These are phyloP conservation scores for Eumaeus atala DNA, from an alignment of 1,140 invertebrate species.

Conservation along the genomic window DNA sequence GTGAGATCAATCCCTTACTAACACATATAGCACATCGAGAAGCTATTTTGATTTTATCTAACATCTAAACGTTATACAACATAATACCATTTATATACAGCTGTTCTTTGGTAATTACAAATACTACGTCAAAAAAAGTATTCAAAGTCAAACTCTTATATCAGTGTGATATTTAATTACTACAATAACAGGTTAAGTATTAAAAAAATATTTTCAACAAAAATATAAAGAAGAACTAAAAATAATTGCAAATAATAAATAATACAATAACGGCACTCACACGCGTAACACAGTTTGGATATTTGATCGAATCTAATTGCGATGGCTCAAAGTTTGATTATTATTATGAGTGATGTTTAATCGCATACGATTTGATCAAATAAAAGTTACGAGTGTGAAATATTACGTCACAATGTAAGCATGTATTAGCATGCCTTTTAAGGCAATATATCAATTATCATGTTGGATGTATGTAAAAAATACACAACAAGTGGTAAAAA, in stretches of 20 bases:
- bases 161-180: constrained; percentile 49
- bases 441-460: constrained; percentile 52
- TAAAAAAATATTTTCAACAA: constrained; percentile 20
- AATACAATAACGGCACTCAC: constrained; percentile 16
- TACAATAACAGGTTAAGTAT: constrained; percentile 42
- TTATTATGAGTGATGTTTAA: constrained; percentile 23
- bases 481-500: constrained; percentile 35
- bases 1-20: constrained; percentile 16
- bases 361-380: constrained; percentile 26
- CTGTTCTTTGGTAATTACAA: constrained; percentile 37
- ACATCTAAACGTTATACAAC: constrained; percentile 23
- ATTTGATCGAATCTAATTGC: not conserved
- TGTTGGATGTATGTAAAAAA: constrained; percentile 30
- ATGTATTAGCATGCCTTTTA: constrained; percentile 52
- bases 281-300: not conserved
- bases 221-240: constrained; percentile 39
- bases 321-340: not conserved
- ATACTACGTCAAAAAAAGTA: constrained; percentile 52
- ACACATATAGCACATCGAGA: constrained; percentile 30
- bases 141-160: constrained; percentile 73
- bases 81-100: constrained; percentile 27
- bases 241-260: constrained; percentile 21
- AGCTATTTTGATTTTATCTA: constrained; percentile 29
- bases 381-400: constrained; percentile 19
- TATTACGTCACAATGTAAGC: constrained; percentile 68